Evolutionary conservation across 2,797 vertebrate genomes (phyloP).

Genomic region (Fistularia commersonii): DNA sequence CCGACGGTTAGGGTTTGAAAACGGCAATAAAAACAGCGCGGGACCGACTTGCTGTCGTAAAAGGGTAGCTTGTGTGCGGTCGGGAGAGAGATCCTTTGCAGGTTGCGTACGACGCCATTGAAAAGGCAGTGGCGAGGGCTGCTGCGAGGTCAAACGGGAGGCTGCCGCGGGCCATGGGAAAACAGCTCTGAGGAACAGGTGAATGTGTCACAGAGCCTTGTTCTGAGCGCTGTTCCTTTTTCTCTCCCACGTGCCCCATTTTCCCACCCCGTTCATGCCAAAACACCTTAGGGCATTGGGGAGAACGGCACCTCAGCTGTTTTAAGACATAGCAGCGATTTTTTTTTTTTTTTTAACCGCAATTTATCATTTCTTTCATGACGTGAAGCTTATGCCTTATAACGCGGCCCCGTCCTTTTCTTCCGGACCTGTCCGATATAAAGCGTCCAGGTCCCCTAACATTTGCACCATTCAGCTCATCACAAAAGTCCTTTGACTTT

Average conservation of each 20-base stretch:
- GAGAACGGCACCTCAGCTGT: background rate
- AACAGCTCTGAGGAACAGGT: slow-evolving; percentile 74
- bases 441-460: slow-evolving; percentile 18
- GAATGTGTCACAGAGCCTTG: slow-evolving; percentile 69
- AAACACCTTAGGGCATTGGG: slow-evolving; percentile 54
- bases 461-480: slow-evolving; percentile 52
- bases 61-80: too few relatives aligned
- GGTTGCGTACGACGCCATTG: slow-evolving; percentile 22
- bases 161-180: slow-evolving; percentile 76
- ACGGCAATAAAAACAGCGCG: too few relatives aligned
- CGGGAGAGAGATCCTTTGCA: slow-evolving; percentile 9
- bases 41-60: too few relatives aligned
- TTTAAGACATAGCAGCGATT: background rate
- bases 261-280: slow-evolving; percentile 66
- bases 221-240: slow-evolving; percentile 32
- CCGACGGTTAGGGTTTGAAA: too few relatives aligned
- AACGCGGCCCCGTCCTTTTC: background rate
- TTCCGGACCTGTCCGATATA: background rate
- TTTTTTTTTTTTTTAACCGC: too few relatives aligned
- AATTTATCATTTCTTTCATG: too few relatives aligned
- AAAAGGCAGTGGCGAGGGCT: slow-evolving; percentile 41
- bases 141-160: slow-evolving; percentile 54
- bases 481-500: slow-evolving; percentile 65
- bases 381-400: background rate
- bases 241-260: slow-evolving; percentile 52